Evolutionary conservation across 1,140 invertebrate genomes (phyloP), one percentile per base, ranked within the genome.

Genomic region (Arctopsyche grandis): DNA sequence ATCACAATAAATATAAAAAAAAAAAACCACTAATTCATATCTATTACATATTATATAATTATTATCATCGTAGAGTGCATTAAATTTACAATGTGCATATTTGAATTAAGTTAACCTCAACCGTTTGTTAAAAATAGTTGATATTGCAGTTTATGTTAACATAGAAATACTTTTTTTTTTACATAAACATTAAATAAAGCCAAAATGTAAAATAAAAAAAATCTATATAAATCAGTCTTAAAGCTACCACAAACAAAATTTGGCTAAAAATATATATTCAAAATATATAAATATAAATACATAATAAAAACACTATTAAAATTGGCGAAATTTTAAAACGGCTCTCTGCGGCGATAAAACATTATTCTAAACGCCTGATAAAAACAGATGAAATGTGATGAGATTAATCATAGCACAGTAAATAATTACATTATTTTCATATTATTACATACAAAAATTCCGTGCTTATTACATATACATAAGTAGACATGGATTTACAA

Each of bases 51-150:
- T n/a, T n/a, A n/a, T n/a, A 52, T 52, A 4, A 38, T 52, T 52
- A 52, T 52, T 52, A 52, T 52, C 48, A 16, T 21, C 5, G 5
- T 21, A 77, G 60, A 19, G 52, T 73, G 75, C 75, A 43, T 38
- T 46, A 71, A 74, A 73, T 77, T 46, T 79, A 80, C 79, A 80
- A 73, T 66, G 79, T 77, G 79, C 79, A 73, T 58, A 73, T 80
- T 63, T 73, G 29, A 69, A 29, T 38, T 79, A 66, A 19, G 63
- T 70, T 43, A 69, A 69, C 78, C 78, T 48, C 78, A 79, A 79
- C 78, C 78, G 21, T 29, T 63, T 26, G 48, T 29, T 43, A 4
- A 38, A 38, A 19, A 4, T 58, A 58, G n/a, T 48, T 69, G 70
- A 29, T 14, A 69, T 69, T 70, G 60, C 66, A 69, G 56, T 69